phyloP scores from a whole-genome alignment of 1,140 invertebrate species.

The Chironomus tepperi region DNA sequence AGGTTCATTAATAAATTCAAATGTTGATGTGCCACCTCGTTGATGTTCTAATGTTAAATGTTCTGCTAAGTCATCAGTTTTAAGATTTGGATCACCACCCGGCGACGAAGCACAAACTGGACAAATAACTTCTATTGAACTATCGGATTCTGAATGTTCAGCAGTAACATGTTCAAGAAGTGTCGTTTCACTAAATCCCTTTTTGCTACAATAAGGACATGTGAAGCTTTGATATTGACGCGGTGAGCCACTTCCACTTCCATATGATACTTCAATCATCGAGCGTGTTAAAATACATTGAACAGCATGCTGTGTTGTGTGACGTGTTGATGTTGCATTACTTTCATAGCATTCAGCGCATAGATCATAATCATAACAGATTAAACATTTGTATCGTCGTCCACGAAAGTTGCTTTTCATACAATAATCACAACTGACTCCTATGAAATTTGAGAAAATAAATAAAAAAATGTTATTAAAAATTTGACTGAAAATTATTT shows the following conservation, averaged over 20 bases:
- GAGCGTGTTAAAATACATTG: slow-evolving; percentile 95
- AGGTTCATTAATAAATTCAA: slow-evolving; percentile 87
- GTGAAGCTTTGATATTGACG: slow-evolving; percentile 91
- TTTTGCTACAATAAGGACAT: slow-evolving; percentile 91
- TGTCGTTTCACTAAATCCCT: slow-evolving; percentile 88
- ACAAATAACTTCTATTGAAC: slow-evolving; percentile 63
- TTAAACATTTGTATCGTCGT: slow-evolving; percentile 94
- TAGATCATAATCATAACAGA: slow-evolving; percentile 98
- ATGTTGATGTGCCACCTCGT: slow-evolving; percentile 67
- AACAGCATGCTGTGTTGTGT: slow-evolving; percentile 93
- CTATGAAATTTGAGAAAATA: slow-evolving; percentile 54
- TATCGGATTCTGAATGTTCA: slow-evolving; percentile 70
- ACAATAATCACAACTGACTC: slow-evolving; percentile 98
- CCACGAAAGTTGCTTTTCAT: slow-evolving; percentile 96
- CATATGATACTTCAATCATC: slow-evolving; percentile 88
- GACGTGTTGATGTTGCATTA: slow-evolving; percentile 84
- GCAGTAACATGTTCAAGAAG: slow-evolving; percentile 87
- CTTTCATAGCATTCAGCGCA: slow-evolving; percentile 94
- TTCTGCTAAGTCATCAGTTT: slow-evolving; percentile 95
- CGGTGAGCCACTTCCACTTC: slow-evolving; percentile 82
- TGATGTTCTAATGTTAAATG: slow-evolving; percentile 90
- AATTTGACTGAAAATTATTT: background rate
- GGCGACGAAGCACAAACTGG: slow-evolving; percentile 92
- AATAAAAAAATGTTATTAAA: background rate
- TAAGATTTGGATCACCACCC: slow-evolving; percentile 92